phyloP scores from a whole-genome alignment of 30 jellyfish, hydroid and myxozoan genomes.

The Hydractinia symbiolongicarpus region DNA sequence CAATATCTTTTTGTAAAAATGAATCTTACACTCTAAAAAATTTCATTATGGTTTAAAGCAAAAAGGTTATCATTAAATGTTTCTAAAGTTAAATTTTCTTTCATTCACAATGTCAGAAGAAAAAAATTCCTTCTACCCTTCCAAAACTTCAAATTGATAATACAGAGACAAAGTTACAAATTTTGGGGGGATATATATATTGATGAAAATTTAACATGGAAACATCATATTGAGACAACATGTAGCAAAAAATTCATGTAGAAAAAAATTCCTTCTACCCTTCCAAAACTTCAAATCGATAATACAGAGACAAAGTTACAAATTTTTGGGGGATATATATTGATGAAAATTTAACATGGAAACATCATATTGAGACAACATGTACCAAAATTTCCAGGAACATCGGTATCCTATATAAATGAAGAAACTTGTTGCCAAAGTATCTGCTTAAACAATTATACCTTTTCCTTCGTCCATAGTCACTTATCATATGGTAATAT shows the following conservation, averaged over 20 bases:
- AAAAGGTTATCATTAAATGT: not conserved
- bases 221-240: not conserved
- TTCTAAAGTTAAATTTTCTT: not conserved
- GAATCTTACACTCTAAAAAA: not conserved
- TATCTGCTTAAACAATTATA: not conserved
- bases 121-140: conserved; percentile 1
- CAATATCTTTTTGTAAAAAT: not conserved
- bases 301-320: conserved; percentile 5
- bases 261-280: conserved; percentile 3
- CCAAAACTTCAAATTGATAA: not conserved
- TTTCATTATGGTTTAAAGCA: conserved; percentile 4
- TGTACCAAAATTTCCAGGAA: not conserved
- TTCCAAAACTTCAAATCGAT: not conserved
- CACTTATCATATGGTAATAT: conserved; percentile 7
- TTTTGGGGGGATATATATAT: not conserved
- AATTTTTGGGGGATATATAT: not conserved
- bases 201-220: not conserved
- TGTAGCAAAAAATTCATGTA: conserved; percentile 3
- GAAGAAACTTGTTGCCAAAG: not conserved
- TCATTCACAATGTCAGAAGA: not conserved
- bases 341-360: not conserved
- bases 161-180: conserved; percentile 5
- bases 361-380: not conserved
- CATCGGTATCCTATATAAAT: not conserved
- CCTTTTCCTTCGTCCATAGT: conserved; percentile 7